These are phyloP conservation scores for Neoascia interrupta DNA, from an alignment of 2,888 invertebrate genomes.

Conservation along the genomic window DNA sequence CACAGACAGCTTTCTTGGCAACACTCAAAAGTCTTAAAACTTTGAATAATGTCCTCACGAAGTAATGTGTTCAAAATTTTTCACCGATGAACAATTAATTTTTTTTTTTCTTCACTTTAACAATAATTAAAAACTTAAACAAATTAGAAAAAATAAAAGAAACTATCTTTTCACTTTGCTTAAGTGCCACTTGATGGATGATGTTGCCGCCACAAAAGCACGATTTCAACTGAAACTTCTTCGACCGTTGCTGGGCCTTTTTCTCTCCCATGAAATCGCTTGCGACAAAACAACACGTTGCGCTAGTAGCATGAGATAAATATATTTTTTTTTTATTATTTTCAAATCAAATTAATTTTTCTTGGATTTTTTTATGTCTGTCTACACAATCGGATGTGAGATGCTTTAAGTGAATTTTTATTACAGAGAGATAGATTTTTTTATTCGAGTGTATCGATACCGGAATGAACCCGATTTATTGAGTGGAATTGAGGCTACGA, in stretches of 20 bases:
- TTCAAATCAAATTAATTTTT: not conserved
- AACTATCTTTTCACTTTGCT: slow-evolving; percentile 14
- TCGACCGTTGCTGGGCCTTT: slow-evolving; percentile 75
- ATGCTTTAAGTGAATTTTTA: slow-evolving; percentile 18
- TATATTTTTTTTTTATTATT: not conserved
- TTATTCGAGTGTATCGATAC: slow-evolving; percentile 31
- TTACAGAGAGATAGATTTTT: slow-evolving; percentile 8
- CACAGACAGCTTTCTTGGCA: slow-evolving; percentile 15
- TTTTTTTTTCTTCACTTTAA: not conserved
- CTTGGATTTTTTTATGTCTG: slow-evolving; percentile 19
- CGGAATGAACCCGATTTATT: slow-evolving; percentile 61
- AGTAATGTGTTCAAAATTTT: no score
- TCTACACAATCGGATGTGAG: slow-evolving; percentile 23
- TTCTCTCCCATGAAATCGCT: slow-evolving; percentile 73
- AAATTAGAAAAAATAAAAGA: not conserved
- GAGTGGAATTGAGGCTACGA: slow-evolving; percentile 41
- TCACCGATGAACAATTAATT: slow-evolving; percentile 20
- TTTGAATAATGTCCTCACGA: not conserved
- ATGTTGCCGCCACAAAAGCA: slow-evolving; percentile 75
- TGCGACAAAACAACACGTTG: slow-evolving; percentile 31
- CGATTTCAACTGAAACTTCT: slow-evolving; percentile 76
- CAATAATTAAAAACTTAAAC: slow-evolving; percentile 8
- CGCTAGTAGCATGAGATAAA: slow-evolving; percentile 29
- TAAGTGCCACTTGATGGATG: slow-evolving; percentile 7
- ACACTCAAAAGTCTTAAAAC: not conserved